Conservation (phyloP, 2,888 invertebrate genomes). For the Chloromyia formosa region DNA sequence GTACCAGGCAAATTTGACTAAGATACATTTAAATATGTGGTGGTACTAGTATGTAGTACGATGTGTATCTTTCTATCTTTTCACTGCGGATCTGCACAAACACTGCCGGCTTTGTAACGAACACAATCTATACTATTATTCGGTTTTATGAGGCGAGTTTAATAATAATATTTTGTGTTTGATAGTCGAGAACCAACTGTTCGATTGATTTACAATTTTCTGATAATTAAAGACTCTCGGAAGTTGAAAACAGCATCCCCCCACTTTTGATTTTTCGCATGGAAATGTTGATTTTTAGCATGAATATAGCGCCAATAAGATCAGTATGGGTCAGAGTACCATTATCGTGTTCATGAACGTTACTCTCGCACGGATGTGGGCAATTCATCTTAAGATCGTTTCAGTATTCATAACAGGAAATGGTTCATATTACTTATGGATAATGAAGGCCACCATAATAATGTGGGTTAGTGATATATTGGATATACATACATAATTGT, state of each 20-base stretch:
- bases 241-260: slow-evolving; percentile 12
- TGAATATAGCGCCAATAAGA: slow-evolving; percentile 1
- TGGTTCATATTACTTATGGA: too few species aligned
- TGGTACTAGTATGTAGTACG: too few species aligned
- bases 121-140: background rate
- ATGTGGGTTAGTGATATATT: too few species aligned
- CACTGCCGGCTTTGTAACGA: too few species aligned
- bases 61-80: too few species aligned
- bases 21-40: background rate
- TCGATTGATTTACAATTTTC: slow-evolving; percentile 23
- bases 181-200: slow-evolving; percentile 35
- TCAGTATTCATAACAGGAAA: too few species aligned
- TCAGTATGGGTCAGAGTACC: background rate
- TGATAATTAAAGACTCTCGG: slow-evolving; percentile 36
- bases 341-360: background rate
- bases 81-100: too few species aligned
- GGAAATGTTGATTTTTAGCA: slow-evolving; percentile 6
- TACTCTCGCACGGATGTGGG: background rate
- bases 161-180: slow-evolving; percentile 19
- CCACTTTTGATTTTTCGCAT: background rate
- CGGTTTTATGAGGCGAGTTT: background rate
- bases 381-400: background rate
- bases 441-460: too few species aligned
- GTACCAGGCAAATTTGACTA: background rate
- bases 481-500: too few species aligned